A percentile compares a stretch with the other conserved stretches of the same genome.
Conservation (phyloP, 2,113 vertebrate genomes). For the Meleagris gallopavo region DNA sequence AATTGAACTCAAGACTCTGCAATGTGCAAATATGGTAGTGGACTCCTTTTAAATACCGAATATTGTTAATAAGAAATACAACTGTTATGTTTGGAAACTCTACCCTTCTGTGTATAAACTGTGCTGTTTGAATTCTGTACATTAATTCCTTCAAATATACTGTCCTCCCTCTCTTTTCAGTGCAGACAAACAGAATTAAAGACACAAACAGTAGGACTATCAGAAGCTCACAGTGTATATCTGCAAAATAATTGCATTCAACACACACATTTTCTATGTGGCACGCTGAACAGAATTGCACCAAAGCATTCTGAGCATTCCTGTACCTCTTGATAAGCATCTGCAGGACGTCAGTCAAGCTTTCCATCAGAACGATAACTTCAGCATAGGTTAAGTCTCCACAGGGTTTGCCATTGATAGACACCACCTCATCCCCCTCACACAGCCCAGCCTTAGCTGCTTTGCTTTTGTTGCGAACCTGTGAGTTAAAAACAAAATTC, state of each 20-base stretch:
- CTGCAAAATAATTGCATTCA: not conserved
- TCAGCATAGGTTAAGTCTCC: conserved; percentile 86
- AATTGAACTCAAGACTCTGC: not conserved
- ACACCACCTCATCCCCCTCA: conserved; percentile 91
- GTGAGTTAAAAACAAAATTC: conserved; percentile 12
- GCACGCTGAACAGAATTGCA: not conserved
- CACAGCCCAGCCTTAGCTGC: conserved; percentile 87
- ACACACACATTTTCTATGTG: not conserved
- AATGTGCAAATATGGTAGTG: not conserved
- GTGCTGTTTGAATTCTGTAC: not conserved
- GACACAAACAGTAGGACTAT: not conserved
- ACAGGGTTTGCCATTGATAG: conserved; percentile 90
- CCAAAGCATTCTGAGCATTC: not conserved
- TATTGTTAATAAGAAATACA: conserved; percentile 1
- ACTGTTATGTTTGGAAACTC: not conserved
- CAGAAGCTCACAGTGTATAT: not conserved
- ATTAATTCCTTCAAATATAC: not conserved
- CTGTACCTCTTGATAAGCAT: conserved; percentile 93
- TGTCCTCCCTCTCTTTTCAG: not conserved
- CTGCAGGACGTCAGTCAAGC: conserved; percentile 84
- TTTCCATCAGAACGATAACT: conserved; percentile 85
- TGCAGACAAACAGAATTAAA: not conserved
- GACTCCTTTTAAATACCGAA: not conserved
- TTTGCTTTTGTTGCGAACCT: conserved; percentile 83
- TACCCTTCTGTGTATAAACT: not conserved